These are phyloP conservation scores for Macropis europaea DNA, from an alignment of 2,888 invertebrate genomes.

Conservation along the genomic window DNA sequence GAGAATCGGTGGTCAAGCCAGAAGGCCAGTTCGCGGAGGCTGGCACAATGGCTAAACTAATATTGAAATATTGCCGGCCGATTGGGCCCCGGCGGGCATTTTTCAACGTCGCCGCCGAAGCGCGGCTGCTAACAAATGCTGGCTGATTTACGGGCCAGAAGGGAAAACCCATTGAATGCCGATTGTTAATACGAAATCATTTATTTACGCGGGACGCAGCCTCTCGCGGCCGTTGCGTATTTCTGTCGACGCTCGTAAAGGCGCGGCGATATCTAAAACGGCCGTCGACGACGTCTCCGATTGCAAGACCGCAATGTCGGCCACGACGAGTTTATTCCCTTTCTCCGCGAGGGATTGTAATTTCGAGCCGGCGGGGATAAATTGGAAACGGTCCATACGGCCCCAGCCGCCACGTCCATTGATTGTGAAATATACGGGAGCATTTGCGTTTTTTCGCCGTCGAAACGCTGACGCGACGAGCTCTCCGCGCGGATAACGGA, in stretches of 20 bases:
- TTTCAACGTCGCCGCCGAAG: conserved; percentile 75
- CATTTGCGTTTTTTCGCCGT: conserved; percentile 23
- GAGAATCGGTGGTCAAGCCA: background rate
- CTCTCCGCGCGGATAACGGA: conserved; percentile 25
- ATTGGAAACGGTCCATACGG: conserved; percentile 37
- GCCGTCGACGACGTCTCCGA: conserved; percentile 15
- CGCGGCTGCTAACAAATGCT: conserved; percentile 74
- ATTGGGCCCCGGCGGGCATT: conserved; percentile 70
- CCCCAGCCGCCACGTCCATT: conserved; percentile 33
- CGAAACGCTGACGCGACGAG: conserved; percentile 7
- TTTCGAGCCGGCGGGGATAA: conserved; percentile 51
- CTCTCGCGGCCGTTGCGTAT: conserved; percentile 53
- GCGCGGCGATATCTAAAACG: conserved; percentile 32
- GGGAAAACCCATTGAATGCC: conserved; percentile 55
- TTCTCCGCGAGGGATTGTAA: conserved; percentile 42
- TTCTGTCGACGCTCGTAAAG: background rate
- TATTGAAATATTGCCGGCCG: conserved; percentile 78
- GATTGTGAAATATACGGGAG: conserved; percentile 51
- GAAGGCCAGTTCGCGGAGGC: conserved; percentile 41
- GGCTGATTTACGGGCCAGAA: conserved; percentile 71
- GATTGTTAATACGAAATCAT: conserved; percentile 70
- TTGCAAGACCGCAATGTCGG: conserved; percentile 12
- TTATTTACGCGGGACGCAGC: conserved; percentile 69
- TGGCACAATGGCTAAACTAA: conserved; percentile 77
- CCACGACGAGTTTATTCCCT: conserved; percentile 56